phyloP scores from a whole-genome alignment of 2,113 vertebrate species.

The Struthidea cinerea region DNA sequence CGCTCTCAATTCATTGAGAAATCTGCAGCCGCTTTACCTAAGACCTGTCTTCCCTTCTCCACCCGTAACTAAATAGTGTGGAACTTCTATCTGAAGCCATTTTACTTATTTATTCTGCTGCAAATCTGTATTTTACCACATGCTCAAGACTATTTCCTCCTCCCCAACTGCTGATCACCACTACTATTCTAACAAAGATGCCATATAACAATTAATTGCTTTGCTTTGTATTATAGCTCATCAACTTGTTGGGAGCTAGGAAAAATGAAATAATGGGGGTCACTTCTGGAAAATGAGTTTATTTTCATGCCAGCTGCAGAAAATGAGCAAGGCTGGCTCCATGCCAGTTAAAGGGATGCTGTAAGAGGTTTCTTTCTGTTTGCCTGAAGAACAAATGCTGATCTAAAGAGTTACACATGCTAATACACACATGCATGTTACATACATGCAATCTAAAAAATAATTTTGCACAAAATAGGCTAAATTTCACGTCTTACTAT shows the following conservation, averaged over 20 bases:
- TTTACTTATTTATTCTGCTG: background rate
- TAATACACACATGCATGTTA: background rate
- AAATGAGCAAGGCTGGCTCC: constrained; percentile 69
- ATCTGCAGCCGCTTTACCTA: background rate
- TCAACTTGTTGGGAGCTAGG: constrained; percentile 69
- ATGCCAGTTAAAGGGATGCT: constrained; percentile 62
- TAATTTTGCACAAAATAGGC: background rate
- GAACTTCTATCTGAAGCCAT: background rate
- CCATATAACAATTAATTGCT: constrained; percentile 62
- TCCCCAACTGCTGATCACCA: constrained; percentile 55
- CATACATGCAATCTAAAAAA: background rate
- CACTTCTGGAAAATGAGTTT: constrained; percentile 78
- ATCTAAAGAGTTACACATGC: background rate
- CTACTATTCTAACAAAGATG: constrained; percentile 53
- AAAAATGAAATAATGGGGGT: constrained; percentile 77
- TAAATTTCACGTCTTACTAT: background rate
- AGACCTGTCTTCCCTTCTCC: background rate
- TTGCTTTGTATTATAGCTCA: constrained; percentile 72
- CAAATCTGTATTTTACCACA: constrained; percentile 47
- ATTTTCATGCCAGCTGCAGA: constrained; percentile 76
- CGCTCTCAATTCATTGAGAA: background rate
- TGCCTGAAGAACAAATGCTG: constrained; percentile 32
- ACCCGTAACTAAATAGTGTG: background rate
- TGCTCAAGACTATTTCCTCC: constrained; percentile 30
- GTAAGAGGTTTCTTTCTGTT: constrained; percentile 36